These are phyloP conservation scores for Ictalurus punctatus DNA, from an alignment of 2,113 vertebrate genomes.

Conservation along the genomic window DNA sequence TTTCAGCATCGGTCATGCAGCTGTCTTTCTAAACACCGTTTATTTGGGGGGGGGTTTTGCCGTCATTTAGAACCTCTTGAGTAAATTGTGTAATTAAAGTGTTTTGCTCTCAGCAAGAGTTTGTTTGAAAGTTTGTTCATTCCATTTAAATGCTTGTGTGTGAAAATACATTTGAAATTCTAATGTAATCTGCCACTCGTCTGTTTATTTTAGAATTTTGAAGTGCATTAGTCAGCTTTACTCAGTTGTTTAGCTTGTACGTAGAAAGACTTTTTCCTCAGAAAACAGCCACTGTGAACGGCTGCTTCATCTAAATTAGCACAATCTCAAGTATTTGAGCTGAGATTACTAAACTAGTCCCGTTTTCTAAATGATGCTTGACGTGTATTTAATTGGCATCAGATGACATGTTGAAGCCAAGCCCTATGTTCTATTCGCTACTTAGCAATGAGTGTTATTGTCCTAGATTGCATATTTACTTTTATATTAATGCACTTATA, in stretches of 20 bases:
- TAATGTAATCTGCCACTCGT: slow-evolving; percentile 26
- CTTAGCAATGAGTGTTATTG: background rate
- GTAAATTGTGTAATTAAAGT: slow-evolving; percentile 45
- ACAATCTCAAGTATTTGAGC: background rate
- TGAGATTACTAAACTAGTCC: background rate
- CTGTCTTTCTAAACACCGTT: slow-evolving; percentile 28
- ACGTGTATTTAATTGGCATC: background rate
- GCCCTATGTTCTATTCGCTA: background rate
- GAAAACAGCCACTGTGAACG: background rate
- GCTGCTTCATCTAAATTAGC: background rate
- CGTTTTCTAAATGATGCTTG: background rate
- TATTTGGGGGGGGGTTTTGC: background rate
- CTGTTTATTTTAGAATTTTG: slow-evolving; percentile 3
- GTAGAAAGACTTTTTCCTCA: background rate
- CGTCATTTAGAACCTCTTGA: slow-evolving; percentile 32
- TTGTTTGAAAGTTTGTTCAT: slow-evolving; percentile 26
- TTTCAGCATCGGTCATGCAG: slow-evolving; percentile 33
- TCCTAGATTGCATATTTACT: background rate
- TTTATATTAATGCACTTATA: background rate
- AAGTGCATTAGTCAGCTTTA: background rate
- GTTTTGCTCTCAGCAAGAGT: slow-evolving; percentile 26
- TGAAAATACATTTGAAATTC: slow-evolving; percentile 42
- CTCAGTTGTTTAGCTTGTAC: background rate
- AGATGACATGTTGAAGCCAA: background rate
- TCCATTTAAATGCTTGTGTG: slow-evolving; percentile 33